phyloP scores from a whole-genome alignment of 2,888 invertebrate species.

The Acholoe squamosa region DNA sequence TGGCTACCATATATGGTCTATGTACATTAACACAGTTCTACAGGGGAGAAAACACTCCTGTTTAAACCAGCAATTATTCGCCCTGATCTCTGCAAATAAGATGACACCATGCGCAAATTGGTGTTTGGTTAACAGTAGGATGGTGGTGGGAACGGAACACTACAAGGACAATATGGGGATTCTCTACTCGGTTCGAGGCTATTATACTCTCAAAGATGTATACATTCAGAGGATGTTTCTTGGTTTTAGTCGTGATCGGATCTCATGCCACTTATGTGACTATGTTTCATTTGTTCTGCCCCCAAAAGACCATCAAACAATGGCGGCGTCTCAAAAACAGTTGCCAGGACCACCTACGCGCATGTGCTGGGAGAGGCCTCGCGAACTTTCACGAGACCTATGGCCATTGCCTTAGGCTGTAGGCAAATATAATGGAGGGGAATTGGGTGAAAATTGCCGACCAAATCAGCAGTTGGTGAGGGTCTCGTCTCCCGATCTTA shows the following conservation, averaged over 20 bases:
- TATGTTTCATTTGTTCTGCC: neutral
- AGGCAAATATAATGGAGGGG: slow-evolving; percentile 38
- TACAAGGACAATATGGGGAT: neutral
- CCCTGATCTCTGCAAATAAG: neutral
- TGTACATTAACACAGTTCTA: neutral
- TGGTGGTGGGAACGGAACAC: slow-evolving; percentile 7
- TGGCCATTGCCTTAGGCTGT: neutral
- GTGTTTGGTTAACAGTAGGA: neutral
- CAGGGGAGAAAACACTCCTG: neutral
- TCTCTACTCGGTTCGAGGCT: neutral
- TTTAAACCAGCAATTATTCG: neutral
- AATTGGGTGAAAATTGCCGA: slow-evolving; percentile 29
- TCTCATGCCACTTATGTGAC: neutral
- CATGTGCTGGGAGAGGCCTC: neutral
- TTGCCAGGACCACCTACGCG: slow-evolving; percentile 32
- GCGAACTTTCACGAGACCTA: neutral
- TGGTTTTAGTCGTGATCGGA: neutral
- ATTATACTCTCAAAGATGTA: slow-evolving; percentile 15
- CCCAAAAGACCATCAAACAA: neutral
- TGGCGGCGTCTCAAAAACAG: neutral
- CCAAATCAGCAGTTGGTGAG: slow-evolving; percentile 32
- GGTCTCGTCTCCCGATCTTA: slow-evolving; percentile 23
- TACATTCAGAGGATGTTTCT: neutral
- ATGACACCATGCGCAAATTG: neutral
- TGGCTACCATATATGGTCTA: neutral